Percentiles rank a stretch among this genome's conserved stretches.
Conservation (phyloP, 2,113 vertebrate genomes). For the Cnemophilus loriae region DNA sequence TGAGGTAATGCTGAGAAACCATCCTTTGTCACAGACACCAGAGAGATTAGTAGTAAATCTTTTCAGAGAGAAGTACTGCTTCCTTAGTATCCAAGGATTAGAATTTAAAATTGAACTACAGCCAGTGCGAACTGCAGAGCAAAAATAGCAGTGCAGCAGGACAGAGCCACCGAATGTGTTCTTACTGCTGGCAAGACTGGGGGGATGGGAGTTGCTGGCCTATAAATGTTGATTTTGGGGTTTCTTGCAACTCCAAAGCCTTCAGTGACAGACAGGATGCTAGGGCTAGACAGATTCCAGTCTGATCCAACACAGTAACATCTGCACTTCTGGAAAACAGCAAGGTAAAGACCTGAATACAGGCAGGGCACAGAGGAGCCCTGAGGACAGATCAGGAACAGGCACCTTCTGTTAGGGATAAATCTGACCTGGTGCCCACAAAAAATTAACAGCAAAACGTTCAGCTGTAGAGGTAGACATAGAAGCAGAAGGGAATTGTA, state of each 20-base stretch:
- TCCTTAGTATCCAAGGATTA: background rate
- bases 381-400: background rate
- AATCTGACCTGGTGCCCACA: background rate
- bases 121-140: background rate
- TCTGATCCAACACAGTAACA: background rate
- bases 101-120: background rate
- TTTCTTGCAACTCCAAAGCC: background rate
- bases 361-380: background rate
- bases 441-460: background rate
- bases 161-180: background rate
- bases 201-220: background rate
- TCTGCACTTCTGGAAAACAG: background rate
- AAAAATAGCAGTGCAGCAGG: background rate
- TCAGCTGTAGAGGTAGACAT: background rate
- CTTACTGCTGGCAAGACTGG: rapidly evolving
- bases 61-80: constrained; percentile 2
- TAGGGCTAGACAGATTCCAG: background rate
- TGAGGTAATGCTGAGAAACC: background rate
- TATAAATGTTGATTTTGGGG: background rate
- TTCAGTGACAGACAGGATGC: background rate
- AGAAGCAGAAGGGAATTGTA: background rate
- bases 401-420: background rate
- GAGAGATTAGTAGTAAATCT: constrained; percentile 28
- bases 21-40: background rate
- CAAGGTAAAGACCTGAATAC: background rate